These are phyloP conservation scores for Malthinus flaveolus DNA, from an alignment of 2,888 invertebrate species.

Conservation along the genomic window DNA sequence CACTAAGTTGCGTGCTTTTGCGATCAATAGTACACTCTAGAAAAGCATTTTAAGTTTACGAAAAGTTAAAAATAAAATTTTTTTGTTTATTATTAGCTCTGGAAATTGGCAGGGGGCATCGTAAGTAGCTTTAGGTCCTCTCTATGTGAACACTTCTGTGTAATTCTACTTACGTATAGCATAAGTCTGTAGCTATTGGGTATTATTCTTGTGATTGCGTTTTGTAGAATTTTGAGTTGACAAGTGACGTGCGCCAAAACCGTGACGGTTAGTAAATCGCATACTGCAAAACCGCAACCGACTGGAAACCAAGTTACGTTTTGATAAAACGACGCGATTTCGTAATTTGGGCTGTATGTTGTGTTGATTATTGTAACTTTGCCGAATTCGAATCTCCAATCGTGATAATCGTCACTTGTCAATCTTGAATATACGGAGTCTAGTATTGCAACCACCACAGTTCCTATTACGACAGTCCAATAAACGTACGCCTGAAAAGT, in stretches of 20 bases:
- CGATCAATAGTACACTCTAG: too few relatives aligned
- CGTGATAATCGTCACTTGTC: slow-evolving; percentile 18
- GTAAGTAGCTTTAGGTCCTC: too few relatives aligned
- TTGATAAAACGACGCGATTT: slow-evolving; percentile 24
- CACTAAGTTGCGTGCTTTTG: too few relatives aligned
- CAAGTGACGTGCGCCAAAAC: slow-evolving; percentile 29
- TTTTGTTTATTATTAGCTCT: too few relatives aligned
- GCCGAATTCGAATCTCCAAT: slow-evolving; percentile 26
- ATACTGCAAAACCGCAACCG: slow-evolving; percentile 21
- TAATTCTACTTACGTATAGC: slow-evolving; percentile 9
- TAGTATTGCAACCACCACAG: slow-evolving; percentile 18
- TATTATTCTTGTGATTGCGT: slow-evolving; percentile 20
- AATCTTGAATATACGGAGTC: slow-evolving; percentile 19
- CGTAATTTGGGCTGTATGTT: slow-evolving; percentile 23
- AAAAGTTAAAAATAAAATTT: too few relatives aligned
- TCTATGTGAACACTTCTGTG: too few relatives aligned
- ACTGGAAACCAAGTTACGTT: slow-evolving; percentile 23
- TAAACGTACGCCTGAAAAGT: slow-evolving; percentile 28
- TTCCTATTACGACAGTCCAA: slow-evolving; percentile 15
- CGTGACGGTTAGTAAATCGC: slow-evolving; percentile 25
- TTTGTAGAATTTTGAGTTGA: slow-evolving; percentile 27
- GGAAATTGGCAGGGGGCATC: too few relatives aligned
- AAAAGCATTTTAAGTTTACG: too few relatives aligned
- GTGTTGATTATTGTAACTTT: slow-evolving; percentile 26
- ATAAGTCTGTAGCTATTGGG: slow-evolving; percentile 15